Percentiles rank a stretch among this genome's conserved stretches.
Evolutionary conservation across 2,888 invertebrate species (phyloP).

Genomic region (Drosophila antonietae): DNA sequence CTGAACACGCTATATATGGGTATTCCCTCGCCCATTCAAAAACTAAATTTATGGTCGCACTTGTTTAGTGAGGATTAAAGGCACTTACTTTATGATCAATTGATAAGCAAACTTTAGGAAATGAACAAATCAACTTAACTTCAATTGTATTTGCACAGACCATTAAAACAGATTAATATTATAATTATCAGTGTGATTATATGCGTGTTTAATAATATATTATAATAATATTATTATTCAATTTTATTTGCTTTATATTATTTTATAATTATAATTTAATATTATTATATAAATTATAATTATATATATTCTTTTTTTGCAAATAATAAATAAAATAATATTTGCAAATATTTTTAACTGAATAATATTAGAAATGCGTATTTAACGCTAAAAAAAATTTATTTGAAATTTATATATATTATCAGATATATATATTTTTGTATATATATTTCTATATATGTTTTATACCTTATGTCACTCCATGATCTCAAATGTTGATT

Average conservation of each 20-base stretch:
- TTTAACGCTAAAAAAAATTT: too few species aligned
- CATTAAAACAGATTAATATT: background rate
- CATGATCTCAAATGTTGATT: too few species aligned
- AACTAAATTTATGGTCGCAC: constrained; percentile 17
- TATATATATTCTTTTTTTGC: too few species aligned
- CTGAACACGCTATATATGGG: constrained; percentile 10
- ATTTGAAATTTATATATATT: too few species aligned
- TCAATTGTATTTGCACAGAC: background rate
- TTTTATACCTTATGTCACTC: too few species aligned
- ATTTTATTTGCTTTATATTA: background rate
- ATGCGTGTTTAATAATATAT: background rate
- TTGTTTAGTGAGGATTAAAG: constrained; percentile 26
- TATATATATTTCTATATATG: too few species aligned
- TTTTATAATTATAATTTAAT: too few species aligned
- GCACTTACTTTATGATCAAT: constrained; percentile 17
- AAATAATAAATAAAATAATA: background rate
- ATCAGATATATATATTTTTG: too few species aligned
- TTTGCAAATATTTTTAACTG: too few species aligned
- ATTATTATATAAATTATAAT: background rate
- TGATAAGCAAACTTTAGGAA: constrained; percentile 15
- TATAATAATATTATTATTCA: background rate
- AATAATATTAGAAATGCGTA: too few species aligned
- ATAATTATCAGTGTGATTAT: background rate
- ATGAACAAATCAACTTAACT: background rate
- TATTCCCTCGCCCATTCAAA: constrained; percentile 33